Percentiles rank a stretch among this genome's conserved stretches.
These are phyloP conservation scores for Anomalospiza imberbis DNA, from an alignment of 2,797 vertebrate species.

Conservation along the genomic window DNA sequence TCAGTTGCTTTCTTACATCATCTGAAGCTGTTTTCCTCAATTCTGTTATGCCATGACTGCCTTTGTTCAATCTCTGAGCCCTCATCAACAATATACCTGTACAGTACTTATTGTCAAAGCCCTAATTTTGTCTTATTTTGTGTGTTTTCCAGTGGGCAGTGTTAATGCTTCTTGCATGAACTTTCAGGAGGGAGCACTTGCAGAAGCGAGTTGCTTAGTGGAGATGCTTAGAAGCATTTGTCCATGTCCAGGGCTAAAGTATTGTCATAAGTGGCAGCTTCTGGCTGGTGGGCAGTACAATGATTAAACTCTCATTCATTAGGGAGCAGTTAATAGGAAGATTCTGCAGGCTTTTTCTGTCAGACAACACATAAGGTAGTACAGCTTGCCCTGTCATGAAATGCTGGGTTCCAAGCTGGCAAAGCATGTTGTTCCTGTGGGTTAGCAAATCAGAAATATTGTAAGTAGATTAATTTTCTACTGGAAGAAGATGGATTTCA, in stretches of 20 bases:
- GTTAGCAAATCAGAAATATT: not conserved
- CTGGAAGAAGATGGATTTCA: not conserved
- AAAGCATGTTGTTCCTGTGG: not conserved
- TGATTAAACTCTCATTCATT: not conserved
- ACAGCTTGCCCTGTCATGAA: not conserved
- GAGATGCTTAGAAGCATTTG: not conserved
- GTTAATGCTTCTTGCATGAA: not conserved
- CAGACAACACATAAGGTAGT: not conserved
- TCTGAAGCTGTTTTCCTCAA: not conserved
- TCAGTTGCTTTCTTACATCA: not conserved
- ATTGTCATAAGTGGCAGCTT: not conserved
- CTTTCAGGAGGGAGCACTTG: not conserved
- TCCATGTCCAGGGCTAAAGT: not conserved
- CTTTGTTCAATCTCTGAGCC: not conserved
- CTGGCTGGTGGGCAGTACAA: not conserved
- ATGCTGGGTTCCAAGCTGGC: not conserved
- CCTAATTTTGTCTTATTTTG: not conserved
- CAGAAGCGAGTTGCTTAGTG: not conserved
- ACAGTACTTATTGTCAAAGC: not conserved
- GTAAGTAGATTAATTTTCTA: not conserved
- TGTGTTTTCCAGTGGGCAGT: not conserved
- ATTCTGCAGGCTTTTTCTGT: not conserved
- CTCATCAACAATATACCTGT: not conserved
- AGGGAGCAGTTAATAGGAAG: not conserved
- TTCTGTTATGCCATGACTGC: not conserved